Evolutionary conservation across 2,888 invertebrate species (phyloP), one percentile per base, ranked within the genome.

Genomic region (Protodeltote pygarga): DNA sequence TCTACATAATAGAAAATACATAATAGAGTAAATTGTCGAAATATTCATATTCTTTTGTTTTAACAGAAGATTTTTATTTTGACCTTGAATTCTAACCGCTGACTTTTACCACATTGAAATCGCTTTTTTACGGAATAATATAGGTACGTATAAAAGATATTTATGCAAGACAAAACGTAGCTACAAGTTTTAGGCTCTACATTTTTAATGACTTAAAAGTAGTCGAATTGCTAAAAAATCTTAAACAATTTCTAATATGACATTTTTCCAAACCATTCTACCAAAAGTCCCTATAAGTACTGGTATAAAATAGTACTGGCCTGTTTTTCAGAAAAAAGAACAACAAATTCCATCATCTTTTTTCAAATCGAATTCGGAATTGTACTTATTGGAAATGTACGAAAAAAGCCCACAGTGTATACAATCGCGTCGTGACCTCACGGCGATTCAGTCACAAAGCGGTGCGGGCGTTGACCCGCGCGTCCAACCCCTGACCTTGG

Each of bases 401-500:
- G 66, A 55, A 53, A 47, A 51, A 55, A 62, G 46, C 23, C 24
- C 46, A 32, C 59, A 40, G 33, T 50, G 60, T 61, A 62, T 71
- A 65, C 67, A 72, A 71, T 66, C 59, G 55, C 61, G 52, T 62
- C 65, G 73, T 75, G 82, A 81, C 83, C 82, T 87, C 81, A 79
- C 83, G 83, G 75, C 85, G 85, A 87, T 86, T 86, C 81, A 84
- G 80, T 82, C 80, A 83, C 83, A 84, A 83, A 85, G 85, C 85
- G 81, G 81, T 77, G 81, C 84, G 90, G 85, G 57, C 89, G 77
- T 85, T 87, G 90, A 90, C 90, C 91, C 83, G 80, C 74, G 76
- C 81, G 83, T 81, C 87, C 89, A 90, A 89, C 91, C 91, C 89
- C 88, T 91, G 91, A 91, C 91, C 91, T 91, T 91, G 90, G 81